Conservation (phyloP, 2,113 vertebrate species). For the Paramormyrops kingsleyae region DNA sequence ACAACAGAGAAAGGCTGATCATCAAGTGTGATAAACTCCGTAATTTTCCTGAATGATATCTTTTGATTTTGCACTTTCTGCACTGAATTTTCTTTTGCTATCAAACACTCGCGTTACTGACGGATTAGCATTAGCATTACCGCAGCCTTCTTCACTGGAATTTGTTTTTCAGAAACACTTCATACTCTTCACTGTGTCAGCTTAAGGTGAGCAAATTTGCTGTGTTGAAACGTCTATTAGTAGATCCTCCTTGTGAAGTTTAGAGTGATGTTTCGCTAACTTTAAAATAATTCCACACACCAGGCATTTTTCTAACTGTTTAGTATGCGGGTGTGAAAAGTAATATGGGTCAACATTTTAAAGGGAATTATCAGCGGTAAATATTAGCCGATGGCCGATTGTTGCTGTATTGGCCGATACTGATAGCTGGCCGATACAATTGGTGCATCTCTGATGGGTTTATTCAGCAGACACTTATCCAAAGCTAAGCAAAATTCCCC, state of each 20-base stretch:
- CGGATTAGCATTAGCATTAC: background rate
- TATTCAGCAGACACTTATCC: background rate
- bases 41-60: background rate
- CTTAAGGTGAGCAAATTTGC: background rate
- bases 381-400: background rate
- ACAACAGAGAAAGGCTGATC: background rate
- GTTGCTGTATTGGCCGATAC: background rate
- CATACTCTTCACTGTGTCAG: background rate
- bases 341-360: background rate
- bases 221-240: background rate
- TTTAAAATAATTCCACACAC: background rate
- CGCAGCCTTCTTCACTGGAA: background rate
- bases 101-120: background rate
- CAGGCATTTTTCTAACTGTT: background rate
- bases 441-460: background rate
- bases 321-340: background rate
- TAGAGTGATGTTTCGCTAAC: background rate
- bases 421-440: background rate
- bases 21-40: background rate
- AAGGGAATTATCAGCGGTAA: background rate
- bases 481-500: background rate
- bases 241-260: background rate
- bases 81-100: background rate
- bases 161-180: background rate
- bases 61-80: background rate